Base-by-base conservation (phyloP, 2,888 invertebrate species). In the Mamestra brassicae region DNA sequence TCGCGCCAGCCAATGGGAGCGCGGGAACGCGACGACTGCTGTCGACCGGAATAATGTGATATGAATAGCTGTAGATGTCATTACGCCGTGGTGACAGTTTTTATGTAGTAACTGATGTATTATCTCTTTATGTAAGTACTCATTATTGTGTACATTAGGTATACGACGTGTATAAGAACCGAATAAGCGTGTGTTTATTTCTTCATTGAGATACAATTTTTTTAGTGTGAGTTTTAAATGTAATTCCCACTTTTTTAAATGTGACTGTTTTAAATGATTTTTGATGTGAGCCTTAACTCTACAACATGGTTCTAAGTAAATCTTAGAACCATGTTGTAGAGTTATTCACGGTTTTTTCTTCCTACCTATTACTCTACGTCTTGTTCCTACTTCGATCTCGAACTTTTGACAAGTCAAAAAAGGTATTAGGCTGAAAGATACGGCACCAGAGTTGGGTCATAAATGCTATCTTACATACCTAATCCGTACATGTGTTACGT, bases 1-100 rank as follows among this genome's bases (percentile, higher is more conserved):
- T 71, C 77, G 81, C 80, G 81, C 73, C 89, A 85, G 84, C 96
- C 96, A 96, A 96, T 95, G 80, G 84, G 87, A 87, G 81, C 47
- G 71, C 85, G 61, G 87, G 81, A 82, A 78, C 76, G 55, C 78
- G 81, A 85, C 85, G 83, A 75, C 80, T 80, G 85, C 84, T 83
- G 84, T 87, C 71, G 81, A 89, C 89, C 87, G 86, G 88, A 89
- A 89, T 90, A 87, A 88, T 87, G 88, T 88, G 81, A 84, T 87
- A 89, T 90, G 91, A 90, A 91, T 92, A 91, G 90, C 90, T 86
- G 87, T 78, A 85, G 89, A 87, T 90, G 87, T 87, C 86, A 88
- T 89, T 89, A 85, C 76, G 78, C 65, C 74, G 84, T 64, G 80
- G 88, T 82, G 88, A 87, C 87, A 88, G 76, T 87, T 85, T 87